Conservation (phyloP, 2,113 vertebrate species). For the Papio anubis region DNA sequence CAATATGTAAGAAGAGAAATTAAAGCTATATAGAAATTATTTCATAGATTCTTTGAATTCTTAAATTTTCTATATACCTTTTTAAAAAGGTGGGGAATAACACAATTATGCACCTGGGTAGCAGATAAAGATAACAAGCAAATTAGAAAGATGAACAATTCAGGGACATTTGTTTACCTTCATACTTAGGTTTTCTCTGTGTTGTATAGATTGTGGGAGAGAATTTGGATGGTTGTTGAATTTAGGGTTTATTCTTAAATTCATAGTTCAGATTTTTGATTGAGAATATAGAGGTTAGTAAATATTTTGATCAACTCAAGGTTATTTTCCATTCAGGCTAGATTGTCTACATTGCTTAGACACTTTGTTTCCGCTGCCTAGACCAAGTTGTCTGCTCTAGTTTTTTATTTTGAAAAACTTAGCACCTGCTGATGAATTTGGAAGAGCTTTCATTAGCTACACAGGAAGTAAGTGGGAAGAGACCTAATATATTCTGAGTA, state of each 20-base stretch:
- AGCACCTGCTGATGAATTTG: neutral
- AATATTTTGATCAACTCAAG: constrained; percentile 25
- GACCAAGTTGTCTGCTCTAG: neutral
- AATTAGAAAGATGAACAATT: neutral
- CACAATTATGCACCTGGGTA: neutral
- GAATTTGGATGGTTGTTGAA: neutral
- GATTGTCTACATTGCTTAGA: neutral
- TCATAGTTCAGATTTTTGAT: neutral
- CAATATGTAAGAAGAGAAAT: neutral
- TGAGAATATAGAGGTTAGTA: neutral
- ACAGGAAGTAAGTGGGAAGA: neutral
- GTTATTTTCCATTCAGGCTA: constrained; percentile 1
- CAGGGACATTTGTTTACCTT: neutral
- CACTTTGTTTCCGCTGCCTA: neutral
- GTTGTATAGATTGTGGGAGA: neutral
- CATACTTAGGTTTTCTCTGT: neutral
- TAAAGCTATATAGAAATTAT: neutral
- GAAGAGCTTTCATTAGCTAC: constrained; percentile 26
- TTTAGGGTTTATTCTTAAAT: neutral
- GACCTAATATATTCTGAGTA: neutral
- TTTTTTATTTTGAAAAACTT: constrained; percentile 36
- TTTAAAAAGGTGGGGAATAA: neutral
- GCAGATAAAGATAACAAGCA: neutral
- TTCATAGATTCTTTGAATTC: neutral
- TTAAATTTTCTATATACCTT: neutral